Conservation (phyloP, 2,888 invertebrate genomes). For the Melinopterus prodromus region DNA sequence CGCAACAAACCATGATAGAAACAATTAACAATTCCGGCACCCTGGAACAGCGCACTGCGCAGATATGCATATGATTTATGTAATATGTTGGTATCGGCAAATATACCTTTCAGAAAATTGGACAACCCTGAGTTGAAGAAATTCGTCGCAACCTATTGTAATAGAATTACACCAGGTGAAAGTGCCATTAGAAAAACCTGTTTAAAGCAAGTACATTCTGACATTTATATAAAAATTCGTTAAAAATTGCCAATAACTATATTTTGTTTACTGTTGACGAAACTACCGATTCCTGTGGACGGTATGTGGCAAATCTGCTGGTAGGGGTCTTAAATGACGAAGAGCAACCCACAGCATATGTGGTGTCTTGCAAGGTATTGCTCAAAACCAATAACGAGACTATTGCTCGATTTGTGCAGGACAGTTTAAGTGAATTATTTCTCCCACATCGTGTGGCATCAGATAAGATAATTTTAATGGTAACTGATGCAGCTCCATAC, state of each 20-base stretch:
- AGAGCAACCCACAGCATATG: conserved; percentile 13
- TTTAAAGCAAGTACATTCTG: not conserved
- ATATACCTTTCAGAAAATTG: conserved; percentile 11
- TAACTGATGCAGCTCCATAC: too few relatives aligned
- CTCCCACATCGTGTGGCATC: too few relatives aligned
- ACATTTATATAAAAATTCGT: not conserved
- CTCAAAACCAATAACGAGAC: conserved; percentile 26
- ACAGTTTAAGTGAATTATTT: too few relatives aligned
- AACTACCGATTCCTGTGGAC: conserved; percentile 5
- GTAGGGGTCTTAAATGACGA: conserved; percentile 7
- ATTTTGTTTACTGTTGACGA: conserved; percentile 5
- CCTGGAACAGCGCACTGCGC: too few relatives aligned
- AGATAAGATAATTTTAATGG: too few relatives aligned
- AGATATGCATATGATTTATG: conserved; percentile 15
- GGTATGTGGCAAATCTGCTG: conserved; percentile 19
- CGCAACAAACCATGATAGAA: too few relatives aligned
- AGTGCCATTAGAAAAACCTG: conserved; percentile 8
- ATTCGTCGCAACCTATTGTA: too few relatives aligned
- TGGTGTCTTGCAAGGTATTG: conserved; percentile 21
- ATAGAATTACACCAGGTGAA: not conserved
- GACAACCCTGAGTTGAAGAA: too few relatives aligned
- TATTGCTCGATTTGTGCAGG: too few relatives aligned
- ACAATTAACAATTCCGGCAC: too few relatives aligned
- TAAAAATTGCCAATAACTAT: not conserved
- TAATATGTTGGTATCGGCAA: not conserved